Percentiles rank a stretch among this genome's conserved stretches.
These are phyloP conservation scores for Catamblyrhynchus diadema DNA, from an alignment of 2,797 vertebrate genomes.

Conservation along the genomic window DNA sequence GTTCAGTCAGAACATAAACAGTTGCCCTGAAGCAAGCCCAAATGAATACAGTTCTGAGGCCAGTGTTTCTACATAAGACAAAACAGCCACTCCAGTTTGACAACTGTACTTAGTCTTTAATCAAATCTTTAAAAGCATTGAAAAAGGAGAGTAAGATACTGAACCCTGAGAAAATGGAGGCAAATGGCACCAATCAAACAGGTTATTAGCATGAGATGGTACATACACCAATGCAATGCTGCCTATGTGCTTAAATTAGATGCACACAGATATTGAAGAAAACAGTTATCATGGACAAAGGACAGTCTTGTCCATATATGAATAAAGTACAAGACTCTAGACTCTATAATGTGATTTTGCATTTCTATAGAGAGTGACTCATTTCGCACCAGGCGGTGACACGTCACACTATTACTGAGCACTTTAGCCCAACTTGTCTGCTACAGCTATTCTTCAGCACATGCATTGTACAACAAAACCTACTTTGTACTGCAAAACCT, in stretches of 20 bases:
- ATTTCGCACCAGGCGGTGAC: conserved; percentile 70
- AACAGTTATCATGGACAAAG: conserved; percentile 53
- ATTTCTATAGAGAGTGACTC: conserved; percentile 62
- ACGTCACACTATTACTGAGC: background rate
- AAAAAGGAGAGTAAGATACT: background rate
- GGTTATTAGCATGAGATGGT: background rate
- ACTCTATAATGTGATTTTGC: conserved; percentile 46
- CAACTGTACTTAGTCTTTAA: background rate
- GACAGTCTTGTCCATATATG: conserved; percentile 45
- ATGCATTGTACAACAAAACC: conserved; percentile 51
- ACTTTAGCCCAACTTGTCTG: conserved; percentile 38
- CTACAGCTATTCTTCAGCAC: conserved; percentile 37
- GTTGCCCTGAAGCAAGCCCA: background rate
- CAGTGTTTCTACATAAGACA: background rate
- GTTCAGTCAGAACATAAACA: background rate
- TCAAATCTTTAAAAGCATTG: background rate
- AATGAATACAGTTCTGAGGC: background rate
- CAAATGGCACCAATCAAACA: background rate
- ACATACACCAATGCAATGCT: background rate
- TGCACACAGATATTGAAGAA: conserved; percentile 12
- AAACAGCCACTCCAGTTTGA: background rate
- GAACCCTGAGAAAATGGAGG: background rate
- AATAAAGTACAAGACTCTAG: conserved; percentile 45
- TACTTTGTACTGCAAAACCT: conserved; percentile 58
- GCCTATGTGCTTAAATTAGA: background rate